Base-by-base conservation (phyloP, 2,113 vertebrate genomes). In the Bagarius yarrelli region DNA sequence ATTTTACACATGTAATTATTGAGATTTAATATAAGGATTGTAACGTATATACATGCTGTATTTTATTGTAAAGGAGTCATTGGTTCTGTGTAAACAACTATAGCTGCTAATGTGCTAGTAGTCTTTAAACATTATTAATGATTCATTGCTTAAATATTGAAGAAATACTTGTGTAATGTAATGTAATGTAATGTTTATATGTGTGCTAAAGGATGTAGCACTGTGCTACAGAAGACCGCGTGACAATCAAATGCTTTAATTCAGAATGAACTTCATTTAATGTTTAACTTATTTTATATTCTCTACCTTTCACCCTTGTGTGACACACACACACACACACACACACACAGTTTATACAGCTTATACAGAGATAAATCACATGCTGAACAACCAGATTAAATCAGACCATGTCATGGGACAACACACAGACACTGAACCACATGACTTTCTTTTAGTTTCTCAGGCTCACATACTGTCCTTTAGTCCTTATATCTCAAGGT, bases 371-470 rank as follows among this genome's bases (percentile, higher is more conserved):
- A 70, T 27, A 30, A 64, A 79, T 85, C 81, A 81, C 77, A 79
- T 86, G 83, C 72, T 69, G 32, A 66, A 56, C 55, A 80, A 30
- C 61, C 61, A 83, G 72, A 76, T 76, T 12, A 27, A 76, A 80
- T 80, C 52, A 78, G 53, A 52, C 44, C 55, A 63, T 73, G 78
- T 83, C 78, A 81, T 50, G 72, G 21, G 69, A 75, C 32, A 30
- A 84, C 60, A 73, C 60, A 75, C 70, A 76, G 64, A 76, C 21
- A 76, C 66, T 36, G 1, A 70, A 25, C 59, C 56, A n/a, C 59
- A 71, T 81, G 80, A 73, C 64, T 21, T 57, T 70, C 53, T 44
- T 36, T 74, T 84, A 6, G 27, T 70, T 34, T 57, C 36, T 64
- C 59, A 69, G 25, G 52, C 25, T 21, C 50, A 63, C 40, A 52